Evolutionary conservation across 2,113 vertebrate genomes (phyloP).

Genomic region (Aphyosemion australe): DNA sequence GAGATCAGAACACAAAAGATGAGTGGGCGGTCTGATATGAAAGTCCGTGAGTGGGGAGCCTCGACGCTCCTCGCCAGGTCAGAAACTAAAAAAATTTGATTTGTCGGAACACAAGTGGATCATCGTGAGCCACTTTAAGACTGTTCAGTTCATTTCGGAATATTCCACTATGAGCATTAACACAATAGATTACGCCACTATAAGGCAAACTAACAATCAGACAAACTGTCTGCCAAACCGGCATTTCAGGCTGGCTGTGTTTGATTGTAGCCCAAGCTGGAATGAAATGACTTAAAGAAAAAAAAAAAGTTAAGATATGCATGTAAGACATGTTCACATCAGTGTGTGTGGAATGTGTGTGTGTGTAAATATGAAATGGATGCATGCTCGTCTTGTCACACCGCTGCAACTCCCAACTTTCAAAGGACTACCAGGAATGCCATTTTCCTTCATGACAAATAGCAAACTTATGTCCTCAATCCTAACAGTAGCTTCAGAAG

Average conservation of each 20-base stretch:
- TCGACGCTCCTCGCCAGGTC: conserved; percentile 27
- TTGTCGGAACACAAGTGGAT: conserved; percentile 39
- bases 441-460: too few species aligned
- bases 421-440: not conserved
- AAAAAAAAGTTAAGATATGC: conserved; percentile 13
- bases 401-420: conserved; percentile 10
- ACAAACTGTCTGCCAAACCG: conserved; percentile 32
- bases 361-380: conserved; percentile 31
- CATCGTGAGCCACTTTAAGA: conserved; percentile 45
- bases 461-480: too few species aligned
- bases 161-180: conserved; percentile 55
- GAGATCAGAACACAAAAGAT: conserved; percentile 75
- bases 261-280: conserved; percentile 61
- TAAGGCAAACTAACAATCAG: conserved; percentile 68
- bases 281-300: conserved; percentile 61
- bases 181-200: conserved; percentile 57
- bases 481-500: too few species aligned
- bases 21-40: conserved; percentile 59
- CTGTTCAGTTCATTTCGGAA: conserved; percentile 47
- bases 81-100: conserved; percentile 11
- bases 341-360: conserved; percentile 24
- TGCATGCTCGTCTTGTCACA: conserved; percentile 17
- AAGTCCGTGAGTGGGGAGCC: conserved; percentile 47
- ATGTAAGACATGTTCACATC: conserved; percentile 44
- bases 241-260: conserved; percentile 13